phyloP scores from a whole-genome alignment of 2,888 invertebrate species.

The Drosophila eohydei region DNA sequence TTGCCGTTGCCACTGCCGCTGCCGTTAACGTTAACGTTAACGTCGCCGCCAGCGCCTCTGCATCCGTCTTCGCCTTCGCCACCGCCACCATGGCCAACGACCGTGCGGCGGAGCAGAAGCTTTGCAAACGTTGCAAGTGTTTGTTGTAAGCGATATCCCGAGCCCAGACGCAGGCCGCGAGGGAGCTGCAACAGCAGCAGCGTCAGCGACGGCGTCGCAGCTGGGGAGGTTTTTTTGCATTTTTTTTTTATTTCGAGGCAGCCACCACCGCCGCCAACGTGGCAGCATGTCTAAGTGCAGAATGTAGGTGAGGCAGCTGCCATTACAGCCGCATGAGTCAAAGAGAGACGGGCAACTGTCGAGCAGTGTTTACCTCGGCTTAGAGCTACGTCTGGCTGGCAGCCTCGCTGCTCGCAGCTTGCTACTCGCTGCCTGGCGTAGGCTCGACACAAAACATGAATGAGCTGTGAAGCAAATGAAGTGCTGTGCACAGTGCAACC shows the following conservation, averaged over 20 bases:
- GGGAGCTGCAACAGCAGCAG: conserved; percentile 53
- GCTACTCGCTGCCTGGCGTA: conserved; percentile 50
- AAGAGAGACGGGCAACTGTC: conserved; percentile 50
- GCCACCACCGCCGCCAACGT: conserved; percentile 61
- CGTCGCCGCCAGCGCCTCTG: conserved; percentile 43
- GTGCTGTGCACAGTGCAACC: conserved; percentile 73
- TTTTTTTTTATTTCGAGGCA: conserved; percentile 43
- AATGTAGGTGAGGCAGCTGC: conserved; percentile 77
- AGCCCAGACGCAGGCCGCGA: conserved; percentile 58
- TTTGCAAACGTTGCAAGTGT: conserved; percentile 78
- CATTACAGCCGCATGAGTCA: conserved; percentile 41
- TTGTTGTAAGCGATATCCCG: conserved; percentile 79
- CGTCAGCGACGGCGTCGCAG: conserved; percentile 39
- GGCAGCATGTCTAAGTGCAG: conserved; percentile 69
- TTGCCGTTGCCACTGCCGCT: conserved; percentile 45
- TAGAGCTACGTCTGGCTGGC: conserved; percentile 60
- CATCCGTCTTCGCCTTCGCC: conserved; percentile 42
- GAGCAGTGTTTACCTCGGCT: conserved; percentile 78
- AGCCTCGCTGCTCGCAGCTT: conserved; percentile 48
- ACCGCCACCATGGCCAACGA: conserved; percentile 49
- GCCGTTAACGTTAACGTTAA: conserved; percentile 57
- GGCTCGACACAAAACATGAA: conserved; percentile 78
- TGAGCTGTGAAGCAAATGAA: conserved; percentile 83
- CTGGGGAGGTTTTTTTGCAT: conserved; percentile 61
- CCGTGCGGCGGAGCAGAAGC: conserved; percentile 62